Evolutionary conservation across 2,113 vertebrate species (phyloP).

Genomic region (Albula goreensis): DNA sequence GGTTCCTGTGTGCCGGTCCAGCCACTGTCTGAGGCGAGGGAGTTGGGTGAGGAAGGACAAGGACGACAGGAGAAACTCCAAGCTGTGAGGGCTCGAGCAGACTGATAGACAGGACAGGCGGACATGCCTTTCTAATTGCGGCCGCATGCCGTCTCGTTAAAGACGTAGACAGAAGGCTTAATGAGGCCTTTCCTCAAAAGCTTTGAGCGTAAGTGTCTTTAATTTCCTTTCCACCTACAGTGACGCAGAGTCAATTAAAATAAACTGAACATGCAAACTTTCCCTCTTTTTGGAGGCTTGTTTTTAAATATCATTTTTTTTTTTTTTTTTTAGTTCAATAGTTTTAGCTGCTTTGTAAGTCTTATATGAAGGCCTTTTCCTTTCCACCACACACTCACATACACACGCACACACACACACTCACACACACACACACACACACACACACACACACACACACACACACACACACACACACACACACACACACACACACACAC

Average conservation of each 20-base stretch:
- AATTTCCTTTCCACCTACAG: neutral
- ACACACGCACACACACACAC: no score
- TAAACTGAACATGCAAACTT: neutral
- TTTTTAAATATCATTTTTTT: neutral
- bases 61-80: neutral
- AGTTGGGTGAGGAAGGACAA: neutral
- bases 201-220: conserved; percentile 6
- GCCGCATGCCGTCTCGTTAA: neutral
- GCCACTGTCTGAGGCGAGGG: no score
- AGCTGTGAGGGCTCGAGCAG: neutral
- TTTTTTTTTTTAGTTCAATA: neutral
- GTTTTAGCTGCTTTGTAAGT: neutral
- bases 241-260: neutral
- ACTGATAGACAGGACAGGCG: neutral
- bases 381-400: neutral
- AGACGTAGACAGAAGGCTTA: neutral
- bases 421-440: no score
- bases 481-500: no score
- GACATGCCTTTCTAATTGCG: neutral
- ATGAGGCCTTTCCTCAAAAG: neutral
- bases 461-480: no score
- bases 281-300: neutral
- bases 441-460: no score
- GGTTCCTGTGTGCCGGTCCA: no score
- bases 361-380: neutral